Base-by-base conservation (phyloP, 2,888 invertebrate genomes). In the Elysia crispata region DNA sequence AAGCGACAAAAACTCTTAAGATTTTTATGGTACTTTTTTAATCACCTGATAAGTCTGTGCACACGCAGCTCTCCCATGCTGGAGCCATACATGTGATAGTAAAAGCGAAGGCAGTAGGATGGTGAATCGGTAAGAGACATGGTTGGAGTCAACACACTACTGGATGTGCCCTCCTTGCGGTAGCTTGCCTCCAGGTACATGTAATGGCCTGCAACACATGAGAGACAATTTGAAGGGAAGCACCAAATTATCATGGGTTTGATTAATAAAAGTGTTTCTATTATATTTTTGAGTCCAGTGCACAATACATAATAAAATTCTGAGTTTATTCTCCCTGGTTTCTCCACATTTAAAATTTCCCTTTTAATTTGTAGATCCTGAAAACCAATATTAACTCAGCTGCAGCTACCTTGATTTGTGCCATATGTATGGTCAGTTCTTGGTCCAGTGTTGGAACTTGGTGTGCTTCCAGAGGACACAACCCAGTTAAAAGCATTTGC, bases 81-180 rank as follows among this genome's bases (percentile, higher is more conserved):
- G 8, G 70, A 13, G 33, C 90, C 90, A 79, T 87, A 85, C 90
- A 91, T 91, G 83, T 87, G 87, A 83, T 89, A 89, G 84, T 86
- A 91, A 86, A 91, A 91, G 74, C 85, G 83, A 3, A 90, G 84
- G 84, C 91, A 91, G 57, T 83, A 84, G 8, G 67, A 33, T 13
- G 25, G 41, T 8, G 67, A 86, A 83, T 18, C 60, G 6, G 18
- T 62, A 28, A 3, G 86, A 86, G 13, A 82, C 74, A 23, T 85
- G 81, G 81, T 81, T 85, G 25, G 80, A 73, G 18, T 86, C 83
- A 60, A 94, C 94, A 67, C 91, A 91, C 86, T 94, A 94, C 0
- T 94, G 94, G 3, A 93, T 93, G 82, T 93, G 86, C 76, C 94
- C 25, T 15, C 49, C 8, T 1, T 89, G 0, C 94, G 94, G 83